Evolutionary conservation across 2,888 invertebrate genomes (phyloP), one percentile per base, ranked within the genome.

Genomic region (Sepiola atlantica): DNA sequence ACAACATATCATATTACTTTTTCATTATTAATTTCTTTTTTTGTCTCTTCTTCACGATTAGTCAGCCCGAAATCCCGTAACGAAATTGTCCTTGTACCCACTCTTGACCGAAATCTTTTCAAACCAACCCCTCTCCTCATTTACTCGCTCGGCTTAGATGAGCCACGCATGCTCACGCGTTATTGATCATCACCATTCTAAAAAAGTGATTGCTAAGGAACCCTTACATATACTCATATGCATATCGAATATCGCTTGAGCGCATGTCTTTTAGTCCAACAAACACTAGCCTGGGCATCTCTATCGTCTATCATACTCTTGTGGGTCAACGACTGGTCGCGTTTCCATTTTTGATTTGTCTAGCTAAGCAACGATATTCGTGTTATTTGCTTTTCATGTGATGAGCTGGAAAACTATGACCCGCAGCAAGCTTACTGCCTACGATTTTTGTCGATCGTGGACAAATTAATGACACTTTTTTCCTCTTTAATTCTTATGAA

Each of bases 401-500:
- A 16, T 77, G 77, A 77, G 77, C n/a, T 77, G 77, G 77, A 77
- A 77, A 77, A 77, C 77, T 32, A 77, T 77, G 77, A 77, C 77
- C 77, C 32, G 77, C 16, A 77, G 77, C 77, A 14, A n/a, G 10
- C n/a, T 77, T 77, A 28, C 32, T 77, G 77, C 77, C n/a, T 77
- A 77, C 14, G n/a, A 77, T 77, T 77, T 77, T 77, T 77, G 77
- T 77, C 32, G 77, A 77, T 77, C 77, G 77, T 77, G 77, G n/a
- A 77, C 77, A 77, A 77, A 77, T 77, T 77, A 77, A 77, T 77
- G 77, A 77, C n/a, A 77, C 77, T 77, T 77, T 77, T 77, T 77
- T 77, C 14, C n/a, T n/a, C n/a, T 1, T n/a, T n/a, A n/a, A 4
- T n/a, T 77, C 77, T 77, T 77, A 77, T 77, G 77, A 77, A 77